phyloP scores from a whole-genome alignment of 2,113 vertebrate species.

The Elaphurus davidianus region DNA sequence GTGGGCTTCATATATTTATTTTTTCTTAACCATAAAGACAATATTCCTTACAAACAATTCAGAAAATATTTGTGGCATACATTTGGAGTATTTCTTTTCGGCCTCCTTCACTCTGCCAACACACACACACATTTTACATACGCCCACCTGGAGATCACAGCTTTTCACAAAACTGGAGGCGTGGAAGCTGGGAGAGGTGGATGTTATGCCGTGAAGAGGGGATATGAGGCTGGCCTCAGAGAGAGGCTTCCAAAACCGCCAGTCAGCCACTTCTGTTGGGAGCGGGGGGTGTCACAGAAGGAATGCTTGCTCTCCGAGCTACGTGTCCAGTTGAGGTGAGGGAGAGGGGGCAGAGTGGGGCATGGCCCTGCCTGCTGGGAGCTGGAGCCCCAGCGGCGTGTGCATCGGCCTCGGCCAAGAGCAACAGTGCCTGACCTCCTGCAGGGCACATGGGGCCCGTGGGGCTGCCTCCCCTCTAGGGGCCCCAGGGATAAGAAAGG shows the following conservation, averaged over 20 bases:
- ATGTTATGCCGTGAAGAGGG: background rate
- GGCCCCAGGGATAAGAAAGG: background rate
- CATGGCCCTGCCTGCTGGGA: background rate
- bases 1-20: background rate
- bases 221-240: background rate
- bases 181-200: background rate
- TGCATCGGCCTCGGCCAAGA: background rate
- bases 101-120: background rate
- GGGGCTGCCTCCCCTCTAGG: background rate
- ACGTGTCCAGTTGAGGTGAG: background rate
- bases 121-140: background rate
- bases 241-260: background rate
- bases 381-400: background rate
- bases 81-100: background rate
- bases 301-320: background rate
- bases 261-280: background rate
- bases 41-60: background rate
- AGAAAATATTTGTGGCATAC: background rate
- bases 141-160: background rate
- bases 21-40: background rate
- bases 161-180: background rate
- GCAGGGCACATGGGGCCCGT: background rate
- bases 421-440: background rate
- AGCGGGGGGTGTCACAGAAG: background rate
- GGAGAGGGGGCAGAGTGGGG: background rate